Evolutionary conservation across 2,888 invertebrate genomes (phyloP).

Genomic region (Trachelus troglodyta): DNA sequence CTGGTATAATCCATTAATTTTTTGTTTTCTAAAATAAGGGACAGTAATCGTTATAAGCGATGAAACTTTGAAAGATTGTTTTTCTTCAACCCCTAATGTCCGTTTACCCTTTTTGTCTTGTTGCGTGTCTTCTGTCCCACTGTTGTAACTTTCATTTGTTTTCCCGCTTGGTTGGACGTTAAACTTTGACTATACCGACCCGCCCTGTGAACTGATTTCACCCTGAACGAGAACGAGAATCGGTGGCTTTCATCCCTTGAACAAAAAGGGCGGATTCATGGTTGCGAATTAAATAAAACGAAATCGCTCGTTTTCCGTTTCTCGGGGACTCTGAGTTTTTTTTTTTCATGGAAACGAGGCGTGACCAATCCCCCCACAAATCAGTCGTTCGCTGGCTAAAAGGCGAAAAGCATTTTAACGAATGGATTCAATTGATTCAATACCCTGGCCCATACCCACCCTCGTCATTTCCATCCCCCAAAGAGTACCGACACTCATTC

Average conservation of each 20-base stretch:
- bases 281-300: conserved; percentile 7
- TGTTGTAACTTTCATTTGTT: background rate
- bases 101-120: background rate
- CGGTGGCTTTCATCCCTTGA: background rate
- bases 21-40: background rate
- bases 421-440: conserved; percentile 24
- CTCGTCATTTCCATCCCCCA: too few relatives aligned
- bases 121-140: background rate
- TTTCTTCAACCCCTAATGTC: too few relatives aligned
- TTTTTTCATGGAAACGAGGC: conserved; percentile 14
- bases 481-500: background rate
- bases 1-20: background rate
- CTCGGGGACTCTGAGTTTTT: background rate
- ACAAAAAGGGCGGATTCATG: background rate
- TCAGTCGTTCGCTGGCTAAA: conserved; percentile 20
- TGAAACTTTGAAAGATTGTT: too few relatives aligned
- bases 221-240: background rate
- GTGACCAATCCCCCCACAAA: conserved; percentile 28
- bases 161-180: background rate
- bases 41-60: background rate
- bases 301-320: conserved; percentile 15
- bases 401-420: conserved; percentile 17
- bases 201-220: background rate
- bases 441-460: background rate
- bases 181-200: background rate